Evolutionary conservation across 2,113 vertebrate genomes (phyloP), one percentile per base, ranked within the genome.

Genomic region (Indicator indicator): DNA sequence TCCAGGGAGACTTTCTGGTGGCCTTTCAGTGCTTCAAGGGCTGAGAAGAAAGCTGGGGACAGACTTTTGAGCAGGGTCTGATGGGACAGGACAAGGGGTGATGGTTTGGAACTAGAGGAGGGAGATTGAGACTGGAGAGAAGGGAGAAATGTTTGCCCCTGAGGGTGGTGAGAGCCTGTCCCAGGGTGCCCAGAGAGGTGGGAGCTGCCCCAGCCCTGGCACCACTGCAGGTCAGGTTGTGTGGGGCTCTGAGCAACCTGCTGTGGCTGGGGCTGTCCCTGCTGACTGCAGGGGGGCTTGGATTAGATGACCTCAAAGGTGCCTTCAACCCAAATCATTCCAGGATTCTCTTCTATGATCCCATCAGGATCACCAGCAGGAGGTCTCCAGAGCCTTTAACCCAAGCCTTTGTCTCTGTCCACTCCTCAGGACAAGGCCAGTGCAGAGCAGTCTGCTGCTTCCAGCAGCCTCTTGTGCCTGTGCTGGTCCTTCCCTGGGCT

Each of bases 371-470:
- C 11, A 38, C 26, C 18, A 56, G 62, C 38, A 24, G 75, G 68
- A 79, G 13, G 15, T 62, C 55, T 70, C 38, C 33, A 26, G 72
- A 68, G 23, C 8, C 55, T 71, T n/a, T 64, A 33, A 6, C 76
- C 82, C 9, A 70, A 90, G 17, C 18, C 0, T 16, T 72, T 40
- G 15, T 79, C 71, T 79, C 70, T 1, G 0, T 12, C 44, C 0
- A 0, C 16, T 55, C 36, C 48, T 16, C 16, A 12, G 77, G 40
- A 24, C 62, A 26, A 19, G 12, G 48, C 63, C 13, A 4, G 9
- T 7, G n/a, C 42, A 18, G 33, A 74, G 4, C 2, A 2, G 9
- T 19, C 38, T 1, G 1, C 48, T 0, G 0, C 68, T 55, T 59
- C 64, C 48, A 42, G 17, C 2, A 0, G 5, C 23, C 12, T 26